Base-by-base conservation (phyloP, 2,797 vertebrate genomes). In the Peromyscus melanophrys region DNA sequence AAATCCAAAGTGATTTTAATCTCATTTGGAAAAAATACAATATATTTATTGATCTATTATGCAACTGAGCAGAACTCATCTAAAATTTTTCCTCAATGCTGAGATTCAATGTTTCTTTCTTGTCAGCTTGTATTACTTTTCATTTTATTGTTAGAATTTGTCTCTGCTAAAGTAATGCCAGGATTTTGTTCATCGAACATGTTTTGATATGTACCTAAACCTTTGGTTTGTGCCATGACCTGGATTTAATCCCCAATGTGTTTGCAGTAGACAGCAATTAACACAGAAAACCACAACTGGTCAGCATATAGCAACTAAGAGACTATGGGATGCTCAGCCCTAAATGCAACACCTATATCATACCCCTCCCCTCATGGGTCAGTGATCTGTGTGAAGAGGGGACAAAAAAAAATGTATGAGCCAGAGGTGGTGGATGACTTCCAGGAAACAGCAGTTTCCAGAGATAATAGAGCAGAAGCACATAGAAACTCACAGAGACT, bases 61-160 rank as follows among this genome's bases (percentile, higher is more conserved):
- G 2, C 23, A 84, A 61, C 4, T 49, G 9, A 93, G n/a, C 21
- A 88, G 11, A 95, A 75, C 2, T 9, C 27, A 75, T 86, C 88
- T 5, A 11, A 92, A 82, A 34, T 43, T 78, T 90, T 85, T 67
- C 31, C 21, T 95, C 71, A 78, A 1, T 76, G 6, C 59, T 92
- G n/a, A 83, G 43, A 84, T 71, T 90, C 61, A 89, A 27, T 92
- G 16, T 69, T 83, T 43, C 34, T 95, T 8, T 86, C 43, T 89
- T 9, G 63, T 95, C 34, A 82, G 37, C 57, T 92, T 91, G 1
- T 11, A 77, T 61, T 94, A 2, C 31, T 80, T 96, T 85, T 52
- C 29, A 76, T 63, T 95, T 89, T 87, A 21, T 89, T 95, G 31
- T 77, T 95, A 65, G 21, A 86, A 77, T 86, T 86, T 89, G n/a